phyloP scores from a whole-genome alignment of 1,140 invertebrate species.

The Marisa cornuarietis region DNA sequence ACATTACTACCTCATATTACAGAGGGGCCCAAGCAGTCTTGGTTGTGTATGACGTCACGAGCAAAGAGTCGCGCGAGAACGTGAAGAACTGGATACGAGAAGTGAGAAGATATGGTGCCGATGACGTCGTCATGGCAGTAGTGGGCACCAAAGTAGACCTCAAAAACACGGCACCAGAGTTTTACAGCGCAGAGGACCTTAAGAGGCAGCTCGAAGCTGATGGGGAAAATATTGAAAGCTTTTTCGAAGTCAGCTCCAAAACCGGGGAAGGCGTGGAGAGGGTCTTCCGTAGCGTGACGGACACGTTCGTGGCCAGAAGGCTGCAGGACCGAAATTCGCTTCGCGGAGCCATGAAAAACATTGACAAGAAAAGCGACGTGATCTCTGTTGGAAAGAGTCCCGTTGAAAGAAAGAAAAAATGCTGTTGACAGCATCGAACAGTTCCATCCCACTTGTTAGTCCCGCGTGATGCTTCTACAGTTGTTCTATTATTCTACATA shows the following conservation, averaged over 20 bases:
- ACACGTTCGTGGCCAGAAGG: neutral
- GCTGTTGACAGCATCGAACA: too few relatives aligned
- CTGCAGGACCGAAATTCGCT: neutral
- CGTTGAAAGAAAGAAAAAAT: neutral
- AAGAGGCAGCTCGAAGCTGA: neutral
- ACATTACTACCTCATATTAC: neutral
- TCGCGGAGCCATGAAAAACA: neutral
- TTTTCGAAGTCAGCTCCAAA: neutral
- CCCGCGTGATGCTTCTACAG: too few relatives aligned
- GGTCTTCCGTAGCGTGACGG: neutral
- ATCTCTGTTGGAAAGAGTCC: neutral
- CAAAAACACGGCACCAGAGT: neutral
- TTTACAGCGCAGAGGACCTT: neutral
- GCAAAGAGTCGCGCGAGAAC: neutral
- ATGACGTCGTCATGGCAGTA: neutral
- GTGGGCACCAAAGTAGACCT: neutral
- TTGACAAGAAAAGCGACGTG: neutral
- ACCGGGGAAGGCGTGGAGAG: neutral
- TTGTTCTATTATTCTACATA: too few relatives aligned
- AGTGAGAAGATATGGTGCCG: neutral
- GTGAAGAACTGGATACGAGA: neutral
- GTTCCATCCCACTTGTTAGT: too few relatives aligned
- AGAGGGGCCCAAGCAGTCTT: neutral
- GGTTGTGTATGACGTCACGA: neutral
- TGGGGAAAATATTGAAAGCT: neutral